These are phyloP conservation scores for Oligia strigilis DNA, from an alignment of 2,888 invertebrate species.

Conservation along the genomic window DNA sequence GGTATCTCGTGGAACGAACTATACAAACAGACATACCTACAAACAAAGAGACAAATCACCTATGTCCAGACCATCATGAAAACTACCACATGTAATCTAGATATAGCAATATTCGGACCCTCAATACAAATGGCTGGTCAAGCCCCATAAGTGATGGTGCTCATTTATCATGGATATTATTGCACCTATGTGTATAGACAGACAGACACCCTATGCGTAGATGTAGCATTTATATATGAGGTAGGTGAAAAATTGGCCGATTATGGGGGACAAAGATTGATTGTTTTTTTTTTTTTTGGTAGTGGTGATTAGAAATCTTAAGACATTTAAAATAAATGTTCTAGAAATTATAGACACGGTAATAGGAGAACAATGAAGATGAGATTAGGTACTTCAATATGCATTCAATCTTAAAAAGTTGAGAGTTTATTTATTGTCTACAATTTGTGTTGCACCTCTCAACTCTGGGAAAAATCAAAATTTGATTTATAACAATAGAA, in stretches of 20 bases:
- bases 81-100: slow-evolving; percentile 62
- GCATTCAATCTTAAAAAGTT: no score
- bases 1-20: not conserved
- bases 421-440: no score
- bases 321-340: no score
- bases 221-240: slow-evolving; percentile 19
- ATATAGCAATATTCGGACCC: slow-evolving; percentile 56
- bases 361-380: no score
- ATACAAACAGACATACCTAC: not conserved
- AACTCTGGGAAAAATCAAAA: no score
- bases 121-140: slow-evolving; percentile 56
- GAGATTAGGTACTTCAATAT: no score
- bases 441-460: no score
- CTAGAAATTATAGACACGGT: no score
- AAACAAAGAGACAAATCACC: slow-evolving; percentile 33
- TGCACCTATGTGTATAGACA: slow-evolving; percentile 45
- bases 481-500: no score
- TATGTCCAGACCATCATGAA: slow-evolving; percentile 27
- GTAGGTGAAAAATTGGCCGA: slow-evolving; percentile 14
- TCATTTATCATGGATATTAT: slow-evolving; percentile 58
- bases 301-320: no score
- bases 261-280: slow-evolving; percentile 4
- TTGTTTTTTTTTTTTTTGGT: not conserved
- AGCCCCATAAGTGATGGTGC: slow-evolving; percentile 49
- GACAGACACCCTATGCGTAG: not conserved